Base-by-base conservation (phyloP, 2,113 vertebrate species). In the Acrocephalus kingi region DNA sequence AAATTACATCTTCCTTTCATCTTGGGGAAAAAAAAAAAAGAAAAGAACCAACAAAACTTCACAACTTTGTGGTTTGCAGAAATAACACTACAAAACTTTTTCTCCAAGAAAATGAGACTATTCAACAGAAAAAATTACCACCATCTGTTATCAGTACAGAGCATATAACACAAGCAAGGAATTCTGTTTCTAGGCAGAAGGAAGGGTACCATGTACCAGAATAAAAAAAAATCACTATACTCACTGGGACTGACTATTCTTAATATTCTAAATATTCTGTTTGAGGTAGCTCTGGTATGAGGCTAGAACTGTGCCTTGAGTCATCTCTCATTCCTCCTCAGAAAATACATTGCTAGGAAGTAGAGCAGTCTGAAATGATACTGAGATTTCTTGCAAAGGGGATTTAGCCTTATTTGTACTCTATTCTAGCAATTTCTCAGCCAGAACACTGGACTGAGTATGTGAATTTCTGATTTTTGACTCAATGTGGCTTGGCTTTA, bases 141-240 rank as follows among this genome's bases (percentile, higher is more conserved):
- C 95, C 89, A 96, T 93, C 89, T 96, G 90, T 95, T 96, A 85
- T 85, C 91, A 77, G 78, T 83, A 76, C 35, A 91, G n/a, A 93
- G 28, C 23, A 66, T 52, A 78, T 74, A 95, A 73, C 55, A 90
- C 55, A 82, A 95, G n/a, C 13, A 91, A 95, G 51, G 43, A 90
- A 91, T 94, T 94, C 81, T 94, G 67, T 93, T 96, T 96, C 94
- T 85, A 90, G 71, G 89, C 78, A 96, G 89, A 95, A 79, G 33
- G 74, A 85, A 85, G 51, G 9, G 19, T 87, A 80, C 23, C 4
- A 20, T 46, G 48, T 46, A 85, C 21, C 67, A 59, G n/a, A 85
- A 91, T 87, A 89, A 91, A 48, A 79, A 43, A 81, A 82, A 91
- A 62, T 82, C 51, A 59, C 33, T 68, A 11, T 69, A 19, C 21